These are phyloP conservation scores for Enteromius anoplus DNA, from an alignment of 2,797 vertebrate genomes.

Conservation along the genomic window DNA sequence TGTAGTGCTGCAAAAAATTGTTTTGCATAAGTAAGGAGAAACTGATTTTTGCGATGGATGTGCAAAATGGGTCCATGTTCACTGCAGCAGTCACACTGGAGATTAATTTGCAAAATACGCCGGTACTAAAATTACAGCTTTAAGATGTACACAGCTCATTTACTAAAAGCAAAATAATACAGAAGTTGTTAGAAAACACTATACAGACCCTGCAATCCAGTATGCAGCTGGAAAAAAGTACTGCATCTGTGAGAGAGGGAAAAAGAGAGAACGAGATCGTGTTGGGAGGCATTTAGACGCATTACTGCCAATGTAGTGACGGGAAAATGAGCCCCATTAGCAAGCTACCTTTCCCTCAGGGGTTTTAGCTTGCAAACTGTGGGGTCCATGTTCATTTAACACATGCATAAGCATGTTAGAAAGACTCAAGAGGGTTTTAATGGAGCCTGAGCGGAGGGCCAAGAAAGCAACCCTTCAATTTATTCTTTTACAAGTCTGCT, in stretches of 20 bases:
- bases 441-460: constrained; percentile 30
- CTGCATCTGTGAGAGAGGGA: not conserved
- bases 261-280: not conserved
- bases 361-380: constrained; percentile 44
- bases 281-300: constrained; percentile 27
- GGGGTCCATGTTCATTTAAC: constrained; percentile 51
- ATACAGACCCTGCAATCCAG: not conserved
- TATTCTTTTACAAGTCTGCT: constrained; percentile 15
- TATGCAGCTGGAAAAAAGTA: not conserved
- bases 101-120: not conserved
- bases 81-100: not conserved
- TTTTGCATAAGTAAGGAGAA: not conserved
- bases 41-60: not conserved
- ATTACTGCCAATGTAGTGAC: constrained; percentile 46
- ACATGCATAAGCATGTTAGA: constrained; percentile 46
- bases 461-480: constrained; percentile 14
- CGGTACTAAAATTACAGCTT: constrained; percentile 8
- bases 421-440: constrained; percentile 44
- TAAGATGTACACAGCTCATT: constrained; percentile 18
- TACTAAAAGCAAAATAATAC: constrained; percentile 12
- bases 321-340: constrained; percentile 52
- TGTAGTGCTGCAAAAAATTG: not conserved
- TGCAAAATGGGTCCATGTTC: not conserved
- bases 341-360: constrained; percentile 36
- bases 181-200: constrained; percentile 19